These are phyloP conservation scores for Drosophila diplacantha DNA, from an alignment of 2,888 invertebrate species.

Conservation along the genomic window DNA sequence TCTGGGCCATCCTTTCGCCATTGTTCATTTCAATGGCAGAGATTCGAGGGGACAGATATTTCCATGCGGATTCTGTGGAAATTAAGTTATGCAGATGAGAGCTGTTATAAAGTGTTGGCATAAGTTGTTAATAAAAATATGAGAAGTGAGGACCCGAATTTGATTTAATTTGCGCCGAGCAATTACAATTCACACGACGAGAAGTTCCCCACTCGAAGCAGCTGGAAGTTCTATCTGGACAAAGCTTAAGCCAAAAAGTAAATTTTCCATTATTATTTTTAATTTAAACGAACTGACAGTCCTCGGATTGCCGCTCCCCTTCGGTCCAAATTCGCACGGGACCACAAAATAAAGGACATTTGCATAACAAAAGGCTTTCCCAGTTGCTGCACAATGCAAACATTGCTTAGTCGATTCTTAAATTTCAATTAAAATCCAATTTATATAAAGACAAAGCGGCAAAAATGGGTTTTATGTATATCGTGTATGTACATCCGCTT, in stretches of 20 bases:
- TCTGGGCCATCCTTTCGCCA: conserved; percentile 38
- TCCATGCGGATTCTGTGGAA: conserved; percentile 15
- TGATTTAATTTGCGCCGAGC: conserved; percentile 50
- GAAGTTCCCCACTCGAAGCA: conserved; percentile 21
- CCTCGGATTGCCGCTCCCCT: conserved; percentile 9
- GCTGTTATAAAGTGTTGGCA: conserved; percentile 37
- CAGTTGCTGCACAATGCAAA: conserved; percentile 65
- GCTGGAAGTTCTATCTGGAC: conserved; percentile 39
- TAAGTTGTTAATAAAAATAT: conserved; percentile 44
- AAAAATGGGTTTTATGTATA: conserved; percentile 32
- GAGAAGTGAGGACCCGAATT: conserved; percentile 29
- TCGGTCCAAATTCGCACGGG: conserved; percentile 49
- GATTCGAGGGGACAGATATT: conserved; percentile 53
- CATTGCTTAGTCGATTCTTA: conserved; percentile 72
- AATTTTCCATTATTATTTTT: conserved; percentile 70
- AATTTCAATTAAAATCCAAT: conserved; percentile 73
- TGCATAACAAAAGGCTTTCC: conserved; percentile 66
- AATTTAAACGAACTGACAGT: conserved; percentile 49
- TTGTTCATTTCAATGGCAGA: conserved; percentile 51
- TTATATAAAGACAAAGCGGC: conserved; percentile 58
- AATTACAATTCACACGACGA: conserved; percentile 55
- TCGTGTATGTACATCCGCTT: conserved; percentile 12
- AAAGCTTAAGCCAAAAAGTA: conserved; percentile 68
- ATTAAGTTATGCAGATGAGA: conserved; percentile 47
- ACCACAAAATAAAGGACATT: conserved; percentile 51